phyloP scores from a whole-genome alignment of 2,888 invertebrate species.

The Euphydryas editha region DNA sequence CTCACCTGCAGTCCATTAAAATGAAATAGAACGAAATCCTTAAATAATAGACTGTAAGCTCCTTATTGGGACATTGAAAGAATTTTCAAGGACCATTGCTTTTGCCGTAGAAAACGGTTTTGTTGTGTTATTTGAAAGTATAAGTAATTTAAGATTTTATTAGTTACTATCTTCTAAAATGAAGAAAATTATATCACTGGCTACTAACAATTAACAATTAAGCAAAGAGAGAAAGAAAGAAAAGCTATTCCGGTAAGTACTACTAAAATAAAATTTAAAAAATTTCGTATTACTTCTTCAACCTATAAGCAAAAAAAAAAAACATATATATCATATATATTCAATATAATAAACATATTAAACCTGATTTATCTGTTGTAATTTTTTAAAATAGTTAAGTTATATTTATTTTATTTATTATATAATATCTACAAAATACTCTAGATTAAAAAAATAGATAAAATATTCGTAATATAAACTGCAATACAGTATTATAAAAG shows the following conservation, averaged over 20 bases:
- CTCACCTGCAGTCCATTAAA: slow-evolving; percentile 39
- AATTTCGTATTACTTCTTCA: too few relatives aligned
- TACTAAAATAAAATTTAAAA: too few relatives aligned
- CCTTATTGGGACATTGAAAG: slow-evolving; percentile 47
- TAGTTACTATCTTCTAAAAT: not conserved
- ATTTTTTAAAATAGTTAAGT: too few relatives aligned
- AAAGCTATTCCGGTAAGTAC: too few relatives aligned
- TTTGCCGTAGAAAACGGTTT: not conserved
- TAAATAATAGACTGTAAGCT: slow-evolving; percentile 58
- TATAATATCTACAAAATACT: too few relatives aligned
- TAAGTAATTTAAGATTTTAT: not conserved
- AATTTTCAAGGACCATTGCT: slow-evolving; percentile 32
- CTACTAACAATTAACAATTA: too few relatives aligned
- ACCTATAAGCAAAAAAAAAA: too few relatives aligned
- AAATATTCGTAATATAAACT: not conserved
- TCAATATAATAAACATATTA: too few relatives aligned
- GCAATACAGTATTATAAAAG: not conserved
- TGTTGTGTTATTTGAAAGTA: not conserved
- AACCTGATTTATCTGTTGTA: too few relatives aligned
- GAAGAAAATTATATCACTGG: not conserved
- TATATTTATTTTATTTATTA: too few relatives aligned
- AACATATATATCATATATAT: too few relatives aligned
- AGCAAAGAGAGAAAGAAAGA: too few relatives aligned
- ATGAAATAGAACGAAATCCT: slow-evolving; percentile 48
- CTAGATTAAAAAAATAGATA: not conserved